A percentile compares a stretch with the other conserved stretches of the same genome.
Conservation (phyloP, 2,888 invertebrate species). For the Chloromyia formosa region DNA sequence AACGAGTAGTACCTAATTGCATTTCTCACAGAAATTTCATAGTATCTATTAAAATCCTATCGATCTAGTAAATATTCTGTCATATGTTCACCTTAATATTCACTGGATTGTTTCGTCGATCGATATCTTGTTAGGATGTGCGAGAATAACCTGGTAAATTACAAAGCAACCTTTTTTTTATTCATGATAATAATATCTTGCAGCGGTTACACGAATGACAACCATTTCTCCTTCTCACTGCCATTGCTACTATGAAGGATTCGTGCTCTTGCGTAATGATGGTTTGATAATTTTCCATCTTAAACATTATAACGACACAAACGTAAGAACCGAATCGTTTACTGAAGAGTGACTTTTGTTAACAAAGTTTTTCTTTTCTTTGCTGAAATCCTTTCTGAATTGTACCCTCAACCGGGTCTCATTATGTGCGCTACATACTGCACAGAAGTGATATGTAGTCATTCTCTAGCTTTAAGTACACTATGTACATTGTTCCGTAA, state of each 20-base stretch:
- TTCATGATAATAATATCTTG: too few relatives aligned
- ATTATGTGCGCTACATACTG: slow-evolving; percentile 15
- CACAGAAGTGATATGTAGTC: not conserved
- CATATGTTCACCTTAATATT: too few relatives aligned
- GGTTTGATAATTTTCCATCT: slow-evolving; percentile 1
- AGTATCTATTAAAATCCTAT: too few relatives aligned
- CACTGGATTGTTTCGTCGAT: too few relatives aligned
- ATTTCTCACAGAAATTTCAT: too few relatives aligned
- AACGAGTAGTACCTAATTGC: too few relatives aligned
- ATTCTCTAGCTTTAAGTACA: slow-evolving; percentile 26
- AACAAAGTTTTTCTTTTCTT: not conserved
- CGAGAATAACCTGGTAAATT: too few relatives aligned
- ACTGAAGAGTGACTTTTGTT: not conserved
- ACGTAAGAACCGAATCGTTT: not conserved
- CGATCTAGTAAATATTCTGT: too few relatives aligned
- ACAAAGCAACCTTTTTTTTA: too few relatives aligned
- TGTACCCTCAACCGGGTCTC: slow-evolving; percentile 25
- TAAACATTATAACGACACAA: not conserved
- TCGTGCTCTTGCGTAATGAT: not conserved
- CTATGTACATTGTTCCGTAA: slow-evolving; percentile 21
- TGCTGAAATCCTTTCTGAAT: slow-evolving; percentile 6
- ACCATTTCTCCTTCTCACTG: too few relatives aligned
- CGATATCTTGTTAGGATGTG: too few relatives aligned
- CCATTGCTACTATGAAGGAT: not conserved
- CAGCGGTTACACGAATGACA: too few relatives aligned